Evolutionary conservation across 2,888 invertebrate species (phyloP), one percentile per base, ranked within the genome.

Genomic region (Ormyrus nitidulus): DNA sequence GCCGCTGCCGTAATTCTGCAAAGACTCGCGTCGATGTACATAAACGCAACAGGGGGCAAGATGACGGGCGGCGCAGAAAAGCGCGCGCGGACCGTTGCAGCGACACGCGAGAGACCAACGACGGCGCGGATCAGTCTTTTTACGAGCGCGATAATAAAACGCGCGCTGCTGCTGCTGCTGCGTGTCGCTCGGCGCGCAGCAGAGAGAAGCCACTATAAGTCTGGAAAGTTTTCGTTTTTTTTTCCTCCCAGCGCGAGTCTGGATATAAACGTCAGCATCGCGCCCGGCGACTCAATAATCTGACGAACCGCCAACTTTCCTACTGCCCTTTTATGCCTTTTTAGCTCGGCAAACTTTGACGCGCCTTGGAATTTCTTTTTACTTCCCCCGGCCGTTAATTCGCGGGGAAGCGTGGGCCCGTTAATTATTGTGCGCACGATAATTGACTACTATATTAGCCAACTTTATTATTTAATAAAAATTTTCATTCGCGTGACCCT

Each of bases 91-190:
- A 56, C 11, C 6, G 11, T 19, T 19, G 19, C 19, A 8, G 59
- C 75, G 13, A 64, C 11, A 62, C 66, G 19, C 64, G 48, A 64
- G 54, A 69, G 58, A 5, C 49, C 58, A 34, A 19, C 46, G 53
- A 13, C 72, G n/a, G 11, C 58, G 51, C 58, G 75, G 58, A 69
- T 74, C 69, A 64, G 56, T 44, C 51, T 56, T 78, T 81, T 81
- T 81, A 81, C 75, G 81, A 81, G 78, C 61, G 56, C 49, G 66
- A 81, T 78, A 81, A 78, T 81, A 81, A 81, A 81, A 81, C 61
- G 34, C 11, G 66, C 75, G 9, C 44, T 49, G 19, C 58, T 2
- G 59, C 61, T 19, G 19, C 19, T 1, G 19, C 19, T 19, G 74
- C 53, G 46, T 56, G 44, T 49, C 19, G 8, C 44, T 46, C 1